Base-by-base conservation (phyloP, 2,797 vertebrate species). In the Rallus crepitans region DNA sequence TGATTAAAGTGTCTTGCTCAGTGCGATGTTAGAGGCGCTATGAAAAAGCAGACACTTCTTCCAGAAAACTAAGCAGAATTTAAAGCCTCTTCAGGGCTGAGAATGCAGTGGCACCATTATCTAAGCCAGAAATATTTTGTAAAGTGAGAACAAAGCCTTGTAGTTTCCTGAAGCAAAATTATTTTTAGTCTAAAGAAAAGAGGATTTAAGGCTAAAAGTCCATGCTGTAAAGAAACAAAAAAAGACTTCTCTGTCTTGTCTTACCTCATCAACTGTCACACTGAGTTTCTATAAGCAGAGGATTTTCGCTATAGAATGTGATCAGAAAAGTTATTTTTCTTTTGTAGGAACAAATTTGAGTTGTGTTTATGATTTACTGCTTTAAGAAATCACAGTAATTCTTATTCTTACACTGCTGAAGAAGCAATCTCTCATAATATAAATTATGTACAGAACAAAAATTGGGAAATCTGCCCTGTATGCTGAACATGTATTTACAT, bases 1-100 rank as follows among this genome's bases (percentile, higher is more conserved):
- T 87, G 64, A 70, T 87, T 82, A 5, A 87, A 91, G n/a, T 63
- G 23, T 53, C 86, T 63, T 89, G 33, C 68, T 84, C 33, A 39
- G 30, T 81, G 55, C 33, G 71, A 0, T 33, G 14, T 59, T 55
- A 52, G 52, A 73, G 33, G 64, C 6, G 28, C 30, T 89, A 3
- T 42, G 37, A 69, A 89, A 78, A 90, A 92, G 31, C 27, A 71
- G 15, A 35, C 72, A 57, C 19, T 68, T 78, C 30, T 52, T 82
- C 25, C 45, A 57, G 59, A 82, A 84, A 47, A 60, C 27, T 73
- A 89, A 78, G 64, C 27, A 68, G 31, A 79, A 61, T 76, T 79
- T 68, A 55, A 65, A 79, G 61, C 20, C 28, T 50, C 15, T 33
- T 65, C 31, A 24, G 27, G 21, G 14, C 31, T 87, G 28, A 68